Evolutionary conservation across 92 coral and sea anemone species (phyloP).

Genomic region (Blastomussa wellsi): DNA sequence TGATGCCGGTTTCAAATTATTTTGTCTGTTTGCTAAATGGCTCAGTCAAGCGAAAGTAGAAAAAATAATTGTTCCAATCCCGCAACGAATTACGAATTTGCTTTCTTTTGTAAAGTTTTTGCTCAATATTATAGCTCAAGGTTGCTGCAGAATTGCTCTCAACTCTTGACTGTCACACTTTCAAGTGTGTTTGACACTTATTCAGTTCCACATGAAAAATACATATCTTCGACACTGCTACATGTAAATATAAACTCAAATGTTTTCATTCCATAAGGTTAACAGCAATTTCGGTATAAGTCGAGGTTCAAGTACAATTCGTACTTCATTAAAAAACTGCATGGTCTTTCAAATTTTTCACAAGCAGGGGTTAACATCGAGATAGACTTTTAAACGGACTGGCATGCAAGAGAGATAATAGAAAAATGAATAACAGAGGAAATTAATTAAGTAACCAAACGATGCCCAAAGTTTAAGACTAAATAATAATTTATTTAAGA

Average conservation of each 20-base stretch:
- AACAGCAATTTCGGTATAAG: neutral
- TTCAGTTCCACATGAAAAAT: neutral
- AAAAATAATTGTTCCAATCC: neutral
- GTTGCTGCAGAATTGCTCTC: neutral
- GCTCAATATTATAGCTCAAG: neutral
- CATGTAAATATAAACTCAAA: neutral
- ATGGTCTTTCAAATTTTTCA: neutral
- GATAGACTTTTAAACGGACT: no score
- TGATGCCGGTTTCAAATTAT: neutral
- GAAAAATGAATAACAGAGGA: no score
- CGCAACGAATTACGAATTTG: neutral
- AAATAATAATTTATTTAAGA: no score
- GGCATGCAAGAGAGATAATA: no score
- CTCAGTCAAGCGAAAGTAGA: neutral
- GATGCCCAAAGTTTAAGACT: no score
- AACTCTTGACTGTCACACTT: neutral
- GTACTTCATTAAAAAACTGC: neutral
- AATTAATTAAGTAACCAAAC: no score
- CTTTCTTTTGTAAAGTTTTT: neutral
- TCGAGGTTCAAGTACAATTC: neutral
- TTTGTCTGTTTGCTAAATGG: slow-evolving; percentile 17
- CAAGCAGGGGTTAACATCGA: neutral
- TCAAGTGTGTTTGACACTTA: neutral
- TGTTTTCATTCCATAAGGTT: neutral
- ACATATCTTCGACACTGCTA: neutral